Percentiles rank a stretch among this genome's conserved stretches.
Evolutionary conservation across 2,888 invertebrate species (phyloP).

Genomic region (Philaethria dido): DNA sequence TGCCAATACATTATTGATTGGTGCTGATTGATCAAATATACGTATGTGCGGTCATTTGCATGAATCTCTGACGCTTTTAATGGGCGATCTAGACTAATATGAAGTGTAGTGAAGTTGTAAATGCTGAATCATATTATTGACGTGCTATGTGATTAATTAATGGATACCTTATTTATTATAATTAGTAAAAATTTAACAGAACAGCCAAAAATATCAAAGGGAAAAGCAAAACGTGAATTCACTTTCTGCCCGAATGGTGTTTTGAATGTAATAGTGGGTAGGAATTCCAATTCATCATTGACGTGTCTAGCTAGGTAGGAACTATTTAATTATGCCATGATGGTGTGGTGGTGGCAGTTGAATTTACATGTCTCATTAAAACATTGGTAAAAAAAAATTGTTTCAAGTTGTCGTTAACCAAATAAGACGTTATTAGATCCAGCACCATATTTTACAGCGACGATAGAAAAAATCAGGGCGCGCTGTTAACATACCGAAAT

Average conservation of each 20-base stretch:
- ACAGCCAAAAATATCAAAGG: no score
- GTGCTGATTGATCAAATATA: conserved; percentile 76
- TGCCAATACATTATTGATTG: conserved; percentile 83
- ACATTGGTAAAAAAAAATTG: neutral
- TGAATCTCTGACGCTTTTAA: conserved; percentile 77
- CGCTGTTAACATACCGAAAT: conserved; percentile 50
- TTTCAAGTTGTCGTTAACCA: neutral
- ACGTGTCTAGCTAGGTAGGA: no score
- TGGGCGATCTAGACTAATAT: conserved; percentile 72
- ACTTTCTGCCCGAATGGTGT: no score
- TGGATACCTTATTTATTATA: neutral
- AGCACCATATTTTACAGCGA: conserved; percentile 20
- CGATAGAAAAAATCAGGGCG: conserved; percentile 43
- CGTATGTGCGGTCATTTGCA: conserved; percentile 68
- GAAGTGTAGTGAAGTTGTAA: conserved; percentile 56
- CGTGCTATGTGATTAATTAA: neutral
- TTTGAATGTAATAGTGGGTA: no score
- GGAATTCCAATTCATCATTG: no score
- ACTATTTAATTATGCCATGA: no score
- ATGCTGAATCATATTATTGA: conserved; percentile 10
- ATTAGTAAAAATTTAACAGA: no score
- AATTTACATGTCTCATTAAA: no score
- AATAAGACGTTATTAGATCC: conserved; percentile 2
- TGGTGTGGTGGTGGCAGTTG: no score
- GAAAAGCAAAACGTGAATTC: no score